Evolutionary conservation across 2,797 vertebrate genomes (phyloP).

Genomic region (Periophthalmus magnuspinnatus): DNA sequence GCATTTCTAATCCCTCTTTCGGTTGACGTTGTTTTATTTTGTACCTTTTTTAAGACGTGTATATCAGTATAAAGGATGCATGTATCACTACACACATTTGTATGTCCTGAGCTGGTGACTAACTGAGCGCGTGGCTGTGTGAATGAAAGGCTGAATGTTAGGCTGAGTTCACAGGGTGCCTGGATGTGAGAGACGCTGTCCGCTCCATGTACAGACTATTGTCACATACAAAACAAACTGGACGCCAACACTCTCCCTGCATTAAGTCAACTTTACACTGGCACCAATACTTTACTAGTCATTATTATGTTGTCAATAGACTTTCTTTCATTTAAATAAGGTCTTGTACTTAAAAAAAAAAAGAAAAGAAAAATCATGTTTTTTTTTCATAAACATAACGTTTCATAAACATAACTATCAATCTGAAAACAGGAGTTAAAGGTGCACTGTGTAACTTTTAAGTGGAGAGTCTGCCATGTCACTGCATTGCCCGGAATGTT

Average conservation of each 20-base stretch:
- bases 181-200: slow-evolving; percentile 21
- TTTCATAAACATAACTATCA: background rate
- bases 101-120: slow-evolving; percentile 64
- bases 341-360: background rate
- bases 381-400: background rate
- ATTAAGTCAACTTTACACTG: background rate
- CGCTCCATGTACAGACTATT: slow-evolving; percentile 15
- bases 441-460: no score
- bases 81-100: slow-evolving; percentile 87
- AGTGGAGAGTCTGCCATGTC: no score
- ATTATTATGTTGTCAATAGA: background rate
- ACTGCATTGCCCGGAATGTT: no score
- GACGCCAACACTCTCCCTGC: slow-evolving; percentile 36
- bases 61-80: slow-evolving; percentile 84
- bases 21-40: slow-evolving; percentile 74
- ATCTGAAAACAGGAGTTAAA: background rate
- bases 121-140: slow-evolving; percentile 45
- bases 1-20: slow-evolving; percentile 89
- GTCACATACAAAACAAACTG: slow-evolving; percentile 44
- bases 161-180: slow-evolving; percentile 37
- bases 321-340: no score
- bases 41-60: slow-evolving; percentile 79
- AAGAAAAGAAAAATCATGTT: background rate
- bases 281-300: background rate
- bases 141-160: slow-evolving; percentile 27